Conservation (phyloP, 2,113 vertebrate species). For the Chaenocephalus aceratus region DNA sequence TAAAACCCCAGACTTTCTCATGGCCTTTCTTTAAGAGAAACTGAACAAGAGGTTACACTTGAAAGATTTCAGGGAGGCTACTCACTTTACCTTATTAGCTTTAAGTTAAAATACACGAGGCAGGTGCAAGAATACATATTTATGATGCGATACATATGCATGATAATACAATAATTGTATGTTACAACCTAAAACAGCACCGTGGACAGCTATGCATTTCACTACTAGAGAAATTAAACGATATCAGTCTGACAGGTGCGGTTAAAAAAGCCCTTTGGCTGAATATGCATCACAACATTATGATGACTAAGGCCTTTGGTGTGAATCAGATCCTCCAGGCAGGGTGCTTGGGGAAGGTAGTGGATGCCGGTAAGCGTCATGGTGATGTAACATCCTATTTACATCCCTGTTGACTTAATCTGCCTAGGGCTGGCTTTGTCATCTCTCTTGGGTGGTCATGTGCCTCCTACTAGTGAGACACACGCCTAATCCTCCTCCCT, state of each 20-base stretch:
- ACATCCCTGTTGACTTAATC: conserved; percentile 73
- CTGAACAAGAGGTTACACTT: too few relatives aligned
- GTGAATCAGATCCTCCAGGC: conserved; percentile 48
- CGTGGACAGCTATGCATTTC: neutral
- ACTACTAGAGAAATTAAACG: neutral
- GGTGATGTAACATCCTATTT: conserved; percentile 80
- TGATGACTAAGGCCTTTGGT: conserved; percentile 19
- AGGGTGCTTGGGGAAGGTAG: conserved; percentile 34
- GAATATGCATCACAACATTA: conserved; percentile 7
- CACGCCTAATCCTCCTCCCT: conserved; percentile 55
- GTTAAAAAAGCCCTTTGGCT: neutral
- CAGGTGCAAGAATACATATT: neutral
- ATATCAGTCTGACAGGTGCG: neutral
- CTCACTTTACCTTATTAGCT: neutral
- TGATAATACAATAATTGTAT: neutral
- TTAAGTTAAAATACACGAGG: neutral
- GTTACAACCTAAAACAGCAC: neutral
- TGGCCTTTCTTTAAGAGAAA: too few relatives aligned
- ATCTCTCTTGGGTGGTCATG: conserved; percentile 65
- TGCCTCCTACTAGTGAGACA: conserved; percentile 31
- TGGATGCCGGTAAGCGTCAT: conserved; percentile 52
- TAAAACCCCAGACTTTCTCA: too few relatives aligned
- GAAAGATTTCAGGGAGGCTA: neutral
- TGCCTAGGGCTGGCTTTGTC: conserved; percentile 58
- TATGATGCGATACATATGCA: neutral